These are phyloP conservation scores for Caenorhabditis sp. DNA, from an alignment of 2,888 invertebrate genomes.

Conservation along the genomic window DNA sequence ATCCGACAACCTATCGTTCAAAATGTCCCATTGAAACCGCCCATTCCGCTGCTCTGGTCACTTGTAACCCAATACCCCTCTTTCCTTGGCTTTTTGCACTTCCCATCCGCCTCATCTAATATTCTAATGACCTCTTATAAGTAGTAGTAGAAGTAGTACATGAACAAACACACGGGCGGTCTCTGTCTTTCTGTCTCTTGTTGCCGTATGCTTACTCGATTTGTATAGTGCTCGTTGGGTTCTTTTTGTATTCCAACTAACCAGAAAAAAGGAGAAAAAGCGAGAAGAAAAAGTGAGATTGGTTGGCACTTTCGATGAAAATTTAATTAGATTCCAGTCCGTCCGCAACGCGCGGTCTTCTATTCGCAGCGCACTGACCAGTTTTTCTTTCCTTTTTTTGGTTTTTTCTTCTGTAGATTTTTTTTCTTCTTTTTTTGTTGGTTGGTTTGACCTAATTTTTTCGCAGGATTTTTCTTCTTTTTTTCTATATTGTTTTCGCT, in stretches of 20 bases:
- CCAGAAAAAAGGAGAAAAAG: conserved; percentile 7
- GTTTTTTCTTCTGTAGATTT: neutral
- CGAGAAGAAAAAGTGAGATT: conserved; percentile 7
- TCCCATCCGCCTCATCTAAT: neutral
- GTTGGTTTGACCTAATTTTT: neutral
- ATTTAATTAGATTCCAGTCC: conserved; percentile 60
- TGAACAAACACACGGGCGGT: conserved; percentile 18
- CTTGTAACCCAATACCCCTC: conserved; percentile 8
- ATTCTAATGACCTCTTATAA: conserved; percentile 26
- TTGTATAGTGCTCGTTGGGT: neutral
- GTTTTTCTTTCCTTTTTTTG: conserved; percentile 14
- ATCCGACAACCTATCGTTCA: neutral
- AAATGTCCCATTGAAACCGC: neutral
- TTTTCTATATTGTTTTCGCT: too few species aligned
- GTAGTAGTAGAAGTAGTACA: neutral
- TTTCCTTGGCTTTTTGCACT: conserved; percentile 51
- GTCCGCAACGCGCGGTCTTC: too few species aligned
- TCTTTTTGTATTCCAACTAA: too few species aligned
- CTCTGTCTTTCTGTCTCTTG: too few species aligned
- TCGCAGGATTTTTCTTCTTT: neutral
- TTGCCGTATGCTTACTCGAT: neutral
- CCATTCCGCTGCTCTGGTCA: neutral
- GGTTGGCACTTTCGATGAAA: conserved; percentile 58
- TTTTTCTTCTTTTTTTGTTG: neutral
- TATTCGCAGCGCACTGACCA: too few species aligned